Conservation (phyloP, 2,797 vertebrate species). For the Mionectes olivaceus region DNA sequence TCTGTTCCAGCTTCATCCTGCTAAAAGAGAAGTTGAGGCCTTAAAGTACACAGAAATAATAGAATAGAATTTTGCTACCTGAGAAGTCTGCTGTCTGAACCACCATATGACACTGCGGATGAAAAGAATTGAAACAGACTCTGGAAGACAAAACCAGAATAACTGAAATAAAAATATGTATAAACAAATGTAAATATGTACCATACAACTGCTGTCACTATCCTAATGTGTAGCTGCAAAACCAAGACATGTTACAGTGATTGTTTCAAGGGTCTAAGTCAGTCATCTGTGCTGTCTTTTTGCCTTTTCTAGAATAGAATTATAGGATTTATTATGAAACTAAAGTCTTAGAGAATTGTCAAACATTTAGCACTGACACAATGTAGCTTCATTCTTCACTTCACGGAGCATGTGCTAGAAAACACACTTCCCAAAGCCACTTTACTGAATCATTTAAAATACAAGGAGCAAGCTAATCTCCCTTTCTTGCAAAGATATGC, state of each 20-base stretch:
- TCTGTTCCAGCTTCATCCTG: background rate
- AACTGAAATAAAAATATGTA: background rate
- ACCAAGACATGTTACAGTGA: background rate
- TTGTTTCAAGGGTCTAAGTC: background rate
- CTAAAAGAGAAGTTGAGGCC: background rate
- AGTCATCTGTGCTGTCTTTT: background rate
- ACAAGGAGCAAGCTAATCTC: background rate
- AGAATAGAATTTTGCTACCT: background rate
- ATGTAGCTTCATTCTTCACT: background rate
- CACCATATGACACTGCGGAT: background rate
- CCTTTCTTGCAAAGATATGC: background rate
- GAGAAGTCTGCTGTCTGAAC: background rate
- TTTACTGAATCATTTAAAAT: background rate
- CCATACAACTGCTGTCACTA: background rate
- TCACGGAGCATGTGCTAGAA: background rate
- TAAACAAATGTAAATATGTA: background rate
- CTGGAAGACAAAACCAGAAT: background rate
- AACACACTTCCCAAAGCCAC: background rate
- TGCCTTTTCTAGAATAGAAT: background rate
- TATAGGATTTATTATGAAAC: background rate
- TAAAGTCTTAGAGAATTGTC: background rate
- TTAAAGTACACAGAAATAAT: background rate
- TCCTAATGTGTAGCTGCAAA: background rate
- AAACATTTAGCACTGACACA: background rate
- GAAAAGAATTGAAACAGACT: background rate